Conservation (phyloP, 2,888 invertebrate species). For the Drosophila tanythrix region DNA sequence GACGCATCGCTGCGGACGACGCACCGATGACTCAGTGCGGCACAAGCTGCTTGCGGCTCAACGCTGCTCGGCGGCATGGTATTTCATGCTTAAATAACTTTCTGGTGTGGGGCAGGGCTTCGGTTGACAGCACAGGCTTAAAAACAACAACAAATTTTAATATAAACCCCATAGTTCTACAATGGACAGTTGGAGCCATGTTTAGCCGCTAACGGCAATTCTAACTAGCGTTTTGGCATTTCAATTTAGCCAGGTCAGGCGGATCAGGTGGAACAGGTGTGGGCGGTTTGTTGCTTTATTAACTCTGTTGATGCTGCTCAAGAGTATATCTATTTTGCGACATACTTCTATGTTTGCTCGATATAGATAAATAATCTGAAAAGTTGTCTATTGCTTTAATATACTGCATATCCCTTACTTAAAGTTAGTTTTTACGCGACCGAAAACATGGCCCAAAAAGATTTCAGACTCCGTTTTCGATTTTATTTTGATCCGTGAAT, state of each 20-base stretch:
- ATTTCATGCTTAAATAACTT: conserved; percentile 70
- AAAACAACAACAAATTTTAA: neutral
- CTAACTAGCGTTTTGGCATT: conserved; percentile 35
- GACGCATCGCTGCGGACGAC: conserved; percentile 71
- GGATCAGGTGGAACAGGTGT: conserved; percentile 9
- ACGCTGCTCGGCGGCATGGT: conserved; percentile 27
- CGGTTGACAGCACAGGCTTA: conserved; percentile 8
- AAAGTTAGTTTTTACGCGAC: too few relatives aligned
- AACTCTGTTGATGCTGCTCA: neutral
- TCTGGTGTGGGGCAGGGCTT: conserved; percentile 9
- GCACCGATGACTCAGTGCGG: conserved; percentile 64
- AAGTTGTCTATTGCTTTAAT: neutral
- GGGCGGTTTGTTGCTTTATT: neutral
- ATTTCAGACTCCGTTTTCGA: neutral
- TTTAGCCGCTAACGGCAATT: conserved; percentile 36
- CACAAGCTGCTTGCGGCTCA: conserved; percentile 38
- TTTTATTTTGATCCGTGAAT: neutral
- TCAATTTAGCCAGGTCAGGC: conserved; percentile 28
- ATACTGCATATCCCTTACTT: too few relatives aligned
- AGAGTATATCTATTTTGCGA: neutral
- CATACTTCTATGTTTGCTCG: neutral
- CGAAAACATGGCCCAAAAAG: neutral
- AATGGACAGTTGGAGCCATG: conserved; percentile 16
- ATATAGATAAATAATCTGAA: neutral
- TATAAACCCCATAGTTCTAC: neutral